Percentiles rank a stretch among this genome's conserved stretches.
Conservation (phyloP, 2,797 vertebrate genomes). For the Rhodeus uyekii region DNA sequence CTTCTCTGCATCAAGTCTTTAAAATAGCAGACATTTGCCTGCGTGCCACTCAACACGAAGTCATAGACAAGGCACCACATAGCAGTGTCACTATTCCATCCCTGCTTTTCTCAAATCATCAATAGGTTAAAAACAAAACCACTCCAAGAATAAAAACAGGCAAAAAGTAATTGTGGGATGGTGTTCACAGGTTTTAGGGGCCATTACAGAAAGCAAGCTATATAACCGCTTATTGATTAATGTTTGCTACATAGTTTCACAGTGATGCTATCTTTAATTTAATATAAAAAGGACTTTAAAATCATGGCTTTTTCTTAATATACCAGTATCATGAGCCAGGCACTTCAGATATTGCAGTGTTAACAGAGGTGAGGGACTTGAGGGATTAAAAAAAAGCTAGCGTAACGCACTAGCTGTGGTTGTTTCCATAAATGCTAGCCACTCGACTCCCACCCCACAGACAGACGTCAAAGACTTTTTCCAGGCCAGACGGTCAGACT, state of each 20-base stretch:
- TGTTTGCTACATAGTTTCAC: constrained; percentile 78
- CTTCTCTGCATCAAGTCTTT: constrained; percentile 57
- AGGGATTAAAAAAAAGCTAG: constrained; percentile 45
- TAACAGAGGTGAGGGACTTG: constrained; percentile 40
- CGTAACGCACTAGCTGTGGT: constrained; percentile 29
- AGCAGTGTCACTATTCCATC: constrained; percentile 43
- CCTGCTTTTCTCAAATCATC: constrained; percentile 48
- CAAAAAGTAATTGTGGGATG: constrained; percentile 9
- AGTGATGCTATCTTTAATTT: constrained; percentile 70
- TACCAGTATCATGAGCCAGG: constrained; percentile 59
- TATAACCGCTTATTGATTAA: constrained; percentile 46
- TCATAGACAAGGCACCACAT: constrained; percentile 59
- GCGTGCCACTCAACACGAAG: constrained; percentile 43
- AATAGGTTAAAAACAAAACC: constrained; percentile 61
- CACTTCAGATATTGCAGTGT: constrained; percentile 63
- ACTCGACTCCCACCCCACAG: constrained; percentile 21
- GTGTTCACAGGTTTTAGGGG: constrained; percentile 16
- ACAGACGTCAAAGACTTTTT: constrained; percentile 46
- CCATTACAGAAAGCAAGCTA: constrained; percentile 47
- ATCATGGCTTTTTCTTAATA: constrained; percentile 53
- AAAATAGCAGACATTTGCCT: constrained; percentile 65
- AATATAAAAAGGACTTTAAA: constrained; percentile 60
- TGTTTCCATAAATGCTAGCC: constrained; percentile 40
- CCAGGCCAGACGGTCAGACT: constrained; percentile 59
- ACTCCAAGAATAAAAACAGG: constrained; percentile 8